Evolutionary conservation across 2,797 vertebrate genomes (phyloP), one percentile per base, ranked within the genome.

Genomic region (Tachyglossus aculeatus): DNA sequence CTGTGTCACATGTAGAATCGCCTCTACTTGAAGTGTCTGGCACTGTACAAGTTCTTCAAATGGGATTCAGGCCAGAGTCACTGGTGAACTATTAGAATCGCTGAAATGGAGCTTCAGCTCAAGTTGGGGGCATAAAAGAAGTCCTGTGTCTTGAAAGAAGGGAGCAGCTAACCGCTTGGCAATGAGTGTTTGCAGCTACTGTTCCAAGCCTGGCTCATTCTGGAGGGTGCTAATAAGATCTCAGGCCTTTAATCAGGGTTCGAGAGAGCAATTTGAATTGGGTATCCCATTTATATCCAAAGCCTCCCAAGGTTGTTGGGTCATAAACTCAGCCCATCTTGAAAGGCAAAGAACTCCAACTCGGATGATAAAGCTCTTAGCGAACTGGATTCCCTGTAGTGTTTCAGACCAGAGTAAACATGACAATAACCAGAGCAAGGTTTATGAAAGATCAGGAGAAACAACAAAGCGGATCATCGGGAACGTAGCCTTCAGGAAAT

Each of bases 401-500:
- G n/a, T n/a, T n/a, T n/a, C n/a, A n/a, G n/a, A n/a, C n/a, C n/a
- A 40, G 6, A 44, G 2, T 18, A 34, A 52, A 55, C 24, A 21
- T n/a, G 34, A n/a, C 29, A 29, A 3, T 41, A 43, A 7, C 38
- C 37, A 27, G 44, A 16, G 21, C 44, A 15, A 24, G 22, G n/a
- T n/a, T n/a, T n/a, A n/a, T n/a, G n/a, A n/a, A n/a, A n/a, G n/a
- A n/a, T n/a, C n/a, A n/a, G n/a, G n/a, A n/a, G n/a, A n/a, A n/a
- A n/a, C n/a, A n/a, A n/a, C n/a, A n/a, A n/a, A n/a, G n/a, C n/a
- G n/a, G n/a, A n/a, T n/a, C n/a, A n/a, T n/a, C n/a, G n/a, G n/a
- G n/a, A n/a, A n/a, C n/a, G n/a, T n/a, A n/a, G 56, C 24, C 51
- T 72, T 52, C 34, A 44, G 47, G 56, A 78, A 54, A 71, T 29